Evolutionary conservation across 1,140 invertebrate species (phyloP).

Genomic region (Homarus americanus): DNA sequence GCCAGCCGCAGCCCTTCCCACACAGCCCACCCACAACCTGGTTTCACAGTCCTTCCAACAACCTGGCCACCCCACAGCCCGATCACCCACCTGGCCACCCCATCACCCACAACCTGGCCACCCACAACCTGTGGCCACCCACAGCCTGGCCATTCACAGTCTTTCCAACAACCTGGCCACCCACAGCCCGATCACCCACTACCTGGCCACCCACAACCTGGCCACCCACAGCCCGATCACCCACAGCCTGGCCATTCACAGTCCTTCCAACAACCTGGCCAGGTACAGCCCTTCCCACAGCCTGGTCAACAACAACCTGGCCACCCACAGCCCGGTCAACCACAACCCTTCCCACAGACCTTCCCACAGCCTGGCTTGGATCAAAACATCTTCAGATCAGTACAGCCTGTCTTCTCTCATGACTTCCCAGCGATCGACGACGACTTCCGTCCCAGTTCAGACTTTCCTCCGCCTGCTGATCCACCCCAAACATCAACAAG

Average conservation of each 20-base stretch:
- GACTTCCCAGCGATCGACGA: constrained; percentile 27
- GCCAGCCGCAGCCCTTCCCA: neutral
- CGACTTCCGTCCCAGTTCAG: neutral
- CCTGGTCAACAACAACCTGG: constrained; percentile 1
- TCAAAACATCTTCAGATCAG: constrained; percentile 25
- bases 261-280: neutral
- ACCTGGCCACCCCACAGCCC: neutral
- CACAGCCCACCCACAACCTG: constrained; percentile 4
- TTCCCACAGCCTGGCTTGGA: neutral
- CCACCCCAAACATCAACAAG: neutral
- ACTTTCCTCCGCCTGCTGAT: neutral
- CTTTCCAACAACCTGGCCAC: neutral
- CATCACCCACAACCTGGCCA: constrained; percentile 7
- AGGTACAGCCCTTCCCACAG: constrained; percentile 26
- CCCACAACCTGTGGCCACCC: constrained; percentile 19
- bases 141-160: neutral
- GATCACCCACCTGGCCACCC: neutral
- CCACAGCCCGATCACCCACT: neutral
- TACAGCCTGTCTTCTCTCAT: neutral
- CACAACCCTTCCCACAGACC: neutral
- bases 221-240: neutral
- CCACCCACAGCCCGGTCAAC: constrained; percentile 3
- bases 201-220: too few species aligned
- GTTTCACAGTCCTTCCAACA: neutral
- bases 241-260: neutral